Conservation (phyloP, 2,888 invertebrate genomes). For the Hyposoter dolosus region DNA sequence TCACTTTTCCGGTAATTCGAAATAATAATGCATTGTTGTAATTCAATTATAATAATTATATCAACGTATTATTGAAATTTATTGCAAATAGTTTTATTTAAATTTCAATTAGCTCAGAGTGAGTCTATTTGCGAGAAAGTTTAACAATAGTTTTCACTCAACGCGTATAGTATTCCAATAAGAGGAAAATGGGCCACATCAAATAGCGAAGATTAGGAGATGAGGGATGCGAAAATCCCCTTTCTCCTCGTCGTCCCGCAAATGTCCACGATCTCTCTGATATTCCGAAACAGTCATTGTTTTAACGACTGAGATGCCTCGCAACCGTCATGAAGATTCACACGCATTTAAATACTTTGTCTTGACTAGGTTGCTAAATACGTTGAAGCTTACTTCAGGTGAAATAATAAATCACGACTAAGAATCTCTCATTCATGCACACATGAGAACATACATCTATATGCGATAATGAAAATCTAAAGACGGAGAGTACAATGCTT, state of each 20-base stretch:
- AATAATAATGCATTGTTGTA: background rate
- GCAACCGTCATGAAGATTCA: slow-evolving; percentile 1
- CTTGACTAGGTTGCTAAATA: slow-evolving; percentile 73
- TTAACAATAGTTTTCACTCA: background rate
- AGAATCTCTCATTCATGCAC: slow-evolving; percentile 36
- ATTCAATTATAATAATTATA: background rate
- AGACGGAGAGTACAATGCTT: background rate
- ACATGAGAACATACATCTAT: background rate
- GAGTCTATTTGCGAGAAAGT: background rate
- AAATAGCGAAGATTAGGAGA: slow-evolving; percentile 7
- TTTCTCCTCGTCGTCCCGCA: slow-evolving; percentile 2
- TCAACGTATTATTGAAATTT: background rate
- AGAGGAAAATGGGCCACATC: slow-evolving; percentile 6
- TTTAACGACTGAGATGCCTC: slow-evolving; percentile 32
- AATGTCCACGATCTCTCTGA: slow-evolving; percentile 35
- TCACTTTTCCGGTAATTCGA: background rate
- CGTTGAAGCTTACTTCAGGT: slow-evolving; percentile 71
- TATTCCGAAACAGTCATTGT: slow-evolving; percentile 62
- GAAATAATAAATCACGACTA: slow-evolving; percentile 75
- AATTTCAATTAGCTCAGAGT: background rate
- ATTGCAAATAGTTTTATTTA: background rate
- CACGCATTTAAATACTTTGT: background rate
- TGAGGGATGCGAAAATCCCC: slow-evolving; percentile 9
- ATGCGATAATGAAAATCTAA: background rate
- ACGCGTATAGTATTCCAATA: background rate